Base-by-base conservation (phyloP, 1,140 invertebrate species). In the Cryptotermes secundus region DNA sequence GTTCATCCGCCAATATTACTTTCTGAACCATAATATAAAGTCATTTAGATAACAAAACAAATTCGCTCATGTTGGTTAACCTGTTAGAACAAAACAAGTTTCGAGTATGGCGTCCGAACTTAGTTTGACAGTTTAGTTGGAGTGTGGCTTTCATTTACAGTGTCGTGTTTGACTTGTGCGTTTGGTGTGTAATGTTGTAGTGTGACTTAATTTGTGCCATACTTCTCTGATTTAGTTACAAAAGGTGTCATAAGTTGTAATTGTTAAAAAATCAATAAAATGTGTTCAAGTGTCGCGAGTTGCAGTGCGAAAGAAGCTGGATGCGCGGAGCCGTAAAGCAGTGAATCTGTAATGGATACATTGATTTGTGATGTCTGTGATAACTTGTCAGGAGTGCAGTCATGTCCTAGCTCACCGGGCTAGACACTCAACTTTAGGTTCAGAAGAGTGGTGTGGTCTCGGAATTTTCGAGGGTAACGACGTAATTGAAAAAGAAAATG, bases 51-150 rank as follows among this genome's bases (percentile, higher is more conserved):
- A 42, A 42, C 16, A 14, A 42, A 42, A 22, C 22, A 19, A 19
- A 22, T 49, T 49, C 19, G 3, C 14, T 49, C 19, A 22, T 53
- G 81, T 82, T 82, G 81, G 81, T 45, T n/a, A 31, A 24, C n/a
- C 81, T 82, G 81, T 1, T 45, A 42, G 34, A 19, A 14, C 16
- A 45, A 82, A 82, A 82, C 38, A 42, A 65, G 36, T 45, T 12
- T 35, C 36, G 26, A 72, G 36, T 38, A 83, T 83, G 83, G 83
- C 83, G 34, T 49, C 53, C 19, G 59, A 22, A 6, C 49, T 79
- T 26, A 7, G 59, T 65, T 83, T 83, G 83, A 83, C 83, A 83
- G 83, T 79, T 83, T 59, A 19, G 34, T n/a, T 35, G 35, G 59
- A 72, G 59, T n/a, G 59, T 26, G n/a, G 59, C 31, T 72, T 72